These are phyloP conservation scores for Drosophila nigricruria DNA, from an alignment of 2,888 invertebrate genomes.

Conservation along the genomic window DNA sequence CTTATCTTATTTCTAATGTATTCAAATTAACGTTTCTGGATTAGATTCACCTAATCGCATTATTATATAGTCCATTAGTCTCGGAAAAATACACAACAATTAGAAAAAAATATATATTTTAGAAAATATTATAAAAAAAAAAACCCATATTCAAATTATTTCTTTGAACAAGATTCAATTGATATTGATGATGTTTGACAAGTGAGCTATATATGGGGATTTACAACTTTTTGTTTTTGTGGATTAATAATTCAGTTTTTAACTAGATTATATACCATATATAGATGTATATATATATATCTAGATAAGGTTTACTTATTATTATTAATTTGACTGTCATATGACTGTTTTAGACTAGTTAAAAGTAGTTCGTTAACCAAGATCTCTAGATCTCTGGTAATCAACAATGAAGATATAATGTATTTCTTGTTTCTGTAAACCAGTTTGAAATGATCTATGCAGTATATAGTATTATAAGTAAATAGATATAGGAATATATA, in stretches of 20 bases:
- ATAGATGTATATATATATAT: not conserved
- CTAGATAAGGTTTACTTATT: not conserved
- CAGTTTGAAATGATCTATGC: not conserved
- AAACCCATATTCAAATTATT: not conserved
- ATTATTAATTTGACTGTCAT: not conserved
- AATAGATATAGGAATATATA: not conserved
- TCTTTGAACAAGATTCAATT: not conserved
- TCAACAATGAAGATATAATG: too few relatives aligned
- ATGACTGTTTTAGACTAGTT: too few relatives aligned
- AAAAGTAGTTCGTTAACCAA: not conserved
- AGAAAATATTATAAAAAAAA: not conserved
- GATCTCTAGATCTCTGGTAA: not conserved
- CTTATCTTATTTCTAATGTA: conserved; percentile 2
- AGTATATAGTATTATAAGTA: not conserved
- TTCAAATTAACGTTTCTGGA: conserved; percentile 7
- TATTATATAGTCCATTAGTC: conserved; percentile 17
- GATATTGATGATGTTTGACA: not conserved
- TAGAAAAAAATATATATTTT: not conserved
- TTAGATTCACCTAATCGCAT: not conserved
- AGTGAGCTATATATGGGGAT: not conserved
- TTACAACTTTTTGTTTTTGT: not conserved
- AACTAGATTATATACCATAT: not conserved
- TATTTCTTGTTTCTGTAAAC: too few relatives aligned
- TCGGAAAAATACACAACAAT: not conserved
- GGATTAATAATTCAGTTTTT: not conserved